Evolutionary conservation across 2,113 vertebrate genomes (phyloP), one percentile per base, ranked within the genome.

Genomic region (Mesocricetus auratus): DNA sequence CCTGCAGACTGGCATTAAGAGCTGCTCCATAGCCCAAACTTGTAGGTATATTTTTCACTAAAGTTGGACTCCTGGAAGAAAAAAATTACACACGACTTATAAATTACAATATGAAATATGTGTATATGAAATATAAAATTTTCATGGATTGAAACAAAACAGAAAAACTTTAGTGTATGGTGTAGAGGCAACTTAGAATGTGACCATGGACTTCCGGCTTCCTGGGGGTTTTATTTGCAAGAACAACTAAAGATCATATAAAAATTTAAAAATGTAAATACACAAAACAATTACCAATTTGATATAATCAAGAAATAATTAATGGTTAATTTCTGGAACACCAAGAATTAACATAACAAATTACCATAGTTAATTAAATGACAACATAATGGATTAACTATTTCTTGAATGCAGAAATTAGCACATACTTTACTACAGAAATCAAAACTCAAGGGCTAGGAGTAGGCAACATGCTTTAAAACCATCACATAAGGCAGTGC

Each of bases 1-100:
- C 99, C 99, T 99, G 99, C 98, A 99, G 99, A 98, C 99, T 99
- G 98, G 99, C 99, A 95, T 99, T 99, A 97, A 99, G 99, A 98
- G 99, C 99, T 97, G 99, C 99, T 99, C 99, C 99, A 86, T 99
- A 99, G 96, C 99, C 99, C 95, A 99, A 99, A 98, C 99, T 99
- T 98, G 99, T 99, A 85, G 99, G 99, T 98, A 99, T 99, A 97
- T 99, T 99, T 99, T 99, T 99, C 97, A 99, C 99, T 98, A 99
- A 99, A 89, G 99, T 99, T 94, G 99, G 99, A 96, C 99, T 99
- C 98, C 99, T 99, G 98, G 97, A 98, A 98, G 98, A 75, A 97
- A 98, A 98, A 93, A 64, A 94, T 74, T 50, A 64, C 82, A 94
- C 77, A 97, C 97, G 97, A 97, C 78, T 97, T 97, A 29, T 97